Evolutionary conservation across 2,113 vertebrate genomes (phyloP), one percentile per base, ranked within the genome.

Genomic region (Pyrgilauda ruficollis): DNA sequence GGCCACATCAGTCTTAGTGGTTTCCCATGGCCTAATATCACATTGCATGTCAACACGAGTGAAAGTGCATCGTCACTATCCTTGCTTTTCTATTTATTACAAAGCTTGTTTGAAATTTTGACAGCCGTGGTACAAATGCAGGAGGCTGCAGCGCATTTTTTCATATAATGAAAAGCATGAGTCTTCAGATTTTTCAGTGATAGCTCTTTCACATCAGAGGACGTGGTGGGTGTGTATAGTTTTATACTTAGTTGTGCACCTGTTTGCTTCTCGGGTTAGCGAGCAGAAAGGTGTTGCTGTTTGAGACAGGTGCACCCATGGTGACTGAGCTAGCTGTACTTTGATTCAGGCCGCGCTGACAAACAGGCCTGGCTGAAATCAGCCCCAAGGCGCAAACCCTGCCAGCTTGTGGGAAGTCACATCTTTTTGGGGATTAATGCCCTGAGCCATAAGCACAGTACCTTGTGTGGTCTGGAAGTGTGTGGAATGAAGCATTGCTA

Each of bases 301-400:
- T 52, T 30, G 28, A 6, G 1, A 16, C 2, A 3, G 5, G 19
- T 28, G 30, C 8, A 28, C 7, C 4, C 0, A 0, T 1, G 7
- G 19, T n/a, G 55, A 6, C 35, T 18, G 53, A 52, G 18, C 23
- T 33, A 76, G 8, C 30, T 18, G 24, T 13, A 1, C 18, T 35
- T 72, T 44, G 23, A 2, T 67, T 85, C 21, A 35, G 59, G n/a
- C 61, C 18, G 21, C 2, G 3, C 44, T 30, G 44, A 47, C 44
- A 35, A 50, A 46, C 21, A 47, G 20, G 7, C 47, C n/a, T 56
- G 43, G 6, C 30, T 58, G 66, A 62, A 68, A 28, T 62, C 24
- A 46, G 2, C 21, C 26, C 13, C 4, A 5, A 33, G 30, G 14
- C 28, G 19, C 43, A 46, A 56, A 58, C 55, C 26, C 37, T 41